Conservation (phyloP, 2,113 vertebrate genomes). For the Halichoerus grypus region DNA sequence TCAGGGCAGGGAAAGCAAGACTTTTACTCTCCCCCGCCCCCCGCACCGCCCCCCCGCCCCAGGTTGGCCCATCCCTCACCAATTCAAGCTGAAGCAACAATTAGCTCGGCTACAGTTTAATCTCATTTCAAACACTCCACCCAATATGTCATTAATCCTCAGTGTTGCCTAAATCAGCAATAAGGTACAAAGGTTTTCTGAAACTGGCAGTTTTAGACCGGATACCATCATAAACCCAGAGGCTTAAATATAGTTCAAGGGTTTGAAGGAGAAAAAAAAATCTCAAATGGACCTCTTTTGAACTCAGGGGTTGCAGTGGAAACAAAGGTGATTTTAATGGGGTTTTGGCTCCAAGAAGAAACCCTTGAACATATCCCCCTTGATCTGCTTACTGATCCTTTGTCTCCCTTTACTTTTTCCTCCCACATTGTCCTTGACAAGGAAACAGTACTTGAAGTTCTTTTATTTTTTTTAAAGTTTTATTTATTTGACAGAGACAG, state of each 20-base stretch:
- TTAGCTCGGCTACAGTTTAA: constrained; percentile 4
- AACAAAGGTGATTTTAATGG: background rate
- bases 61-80: background rate
- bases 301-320: background rate
- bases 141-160: constrained; percentile 2
- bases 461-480: background rate
- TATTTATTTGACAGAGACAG: too few species aligned
- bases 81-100: constrained; percentile 45
- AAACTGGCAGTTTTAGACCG: background rate
- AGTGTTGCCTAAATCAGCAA: constrained; percentile 65
- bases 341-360: background rate
- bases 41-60: background rate
- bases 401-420: background rate
- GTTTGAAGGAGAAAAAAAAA: background rate
- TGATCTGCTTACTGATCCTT: too few species aligned
- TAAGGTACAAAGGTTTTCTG: constrained; percentile 37
- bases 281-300: background rate
- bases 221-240: background rate
- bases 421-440: background rate
- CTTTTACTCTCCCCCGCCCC: background rate
- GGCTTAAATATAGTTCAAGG: background rate
- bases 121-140: constrained; percentile 57
- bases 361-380: background rate
- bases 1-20: constrained; percentile 33
- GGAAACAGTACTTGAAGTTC: background rate